Evolutionary conservation across 2,797 vertebrate genomes (phyloP), one percentile per base, ranked within the genome.

Genomic region (Fundulus diaphanus): DNA sequence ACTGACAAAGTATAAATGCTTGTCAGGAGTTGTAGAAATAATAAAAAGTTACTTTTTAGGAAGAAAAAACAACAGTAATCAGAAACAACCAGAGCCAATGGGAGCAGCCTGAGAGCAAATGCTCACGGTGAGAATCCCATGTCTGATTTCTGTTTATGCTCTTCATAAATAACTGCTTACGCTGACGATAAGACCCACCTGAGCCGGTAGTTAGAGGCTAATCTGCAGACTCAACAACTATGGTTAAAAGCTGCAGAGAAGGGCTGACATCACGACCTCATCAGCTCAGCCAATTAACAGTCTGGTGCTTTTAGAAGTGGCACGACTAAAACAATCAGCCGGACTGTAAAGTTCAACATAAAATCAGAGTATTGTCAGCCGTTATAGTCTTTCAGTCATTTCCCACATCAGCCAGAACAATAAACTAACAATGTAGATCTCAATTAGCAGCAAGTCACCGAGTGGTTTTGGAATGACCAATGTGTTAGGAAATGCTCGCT

Each of bases 101-200:
- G 31, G 54, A 51, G 20, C 49, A 51, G 67, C 68, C 51, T 74
- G 16, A 63, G 31, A 11, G 67, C 59, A 22, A 73, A 27, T 18
- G 83, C 49, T 74, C 46, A 70, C 70, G 7, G 61, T 74, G 73
- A 78, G 70, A 68, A 85, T 82, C 77, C 35, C 75, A 66, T 68
- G 69, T 75, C 82, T 85, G 73, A 89, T 89, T 82, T 83, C 49
- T 90, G 89, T 91, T 93, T 90, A 89, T 86, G 31, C 74, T 82
- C 52, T 56, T 86, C 77, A 84, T 87, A 90, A 92, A 92, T 91
- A 81, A 87, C 79, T 83, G 89, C 68, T 92, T 91, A 82, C 48
- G 72, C 59, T 16, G 12, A 79, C 52, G 70, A 46, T 54, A 66
- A 80, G 31, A 52, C 77, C 66, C 3, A 48, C 46, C 78, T 51